phyloP scores from a whole-genome alignment of 2,113 vertebrate genomes.

The Lynx canadensis region DNA sequence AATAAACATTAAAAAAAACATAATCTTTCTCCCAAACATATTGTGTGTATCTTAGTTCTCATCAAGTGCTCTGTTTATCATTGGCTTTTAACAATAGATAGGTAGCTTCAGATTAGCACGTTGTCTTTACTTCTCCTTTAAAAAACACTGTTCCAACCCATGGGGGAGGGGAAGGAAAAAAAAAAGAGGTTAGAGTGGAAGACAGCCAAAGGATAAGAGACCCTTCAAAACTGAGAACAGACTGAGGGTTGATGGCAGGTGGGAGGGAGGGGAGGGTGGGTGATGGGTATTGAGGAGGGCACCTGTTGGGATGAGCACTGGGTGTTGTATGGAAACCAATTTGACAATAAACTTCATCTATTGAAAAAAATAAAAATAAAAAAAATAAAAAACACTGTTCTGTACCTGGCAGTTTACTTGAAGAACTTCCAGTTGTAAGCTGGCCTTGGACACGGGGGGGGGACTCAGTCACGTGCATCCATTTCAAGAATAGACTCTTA shows the following conservation, averaged over 20 bases:
- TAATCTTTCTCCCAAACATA: neutral
- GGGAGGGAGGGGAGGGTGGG: too few species aligned
- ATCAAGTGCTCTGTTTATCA: neutral
- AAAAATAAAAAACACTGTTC: neutral
- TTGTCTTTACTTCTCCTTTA: neutral
- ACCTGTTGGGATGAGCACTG: too few species aligned
- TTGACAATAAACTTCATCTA: too few species aligned
- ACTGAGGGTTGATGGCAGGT: fast-evolving
- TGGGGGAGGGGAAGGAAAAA: too few species aligned
- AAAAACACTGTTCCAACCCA: neutral
- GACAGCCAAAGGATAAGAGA: too few species aligned
- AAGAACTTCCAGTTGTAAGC: neutral
- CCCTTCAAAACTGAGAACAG: too few species aligned
- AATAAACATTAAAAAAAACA: too few species aligned
- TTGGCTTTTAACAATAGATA: neutral
- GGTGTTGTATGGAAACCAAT: too few species aligned
- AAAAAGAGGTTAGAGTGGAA: too few species aligned
- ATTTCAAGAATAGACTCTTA: neutral
- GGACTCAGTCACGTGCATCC: neutral
- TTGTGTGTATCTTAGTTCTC: neutral
- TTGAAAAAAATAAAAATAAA: too few species aligned
- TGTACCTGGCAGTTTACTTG: neutral
- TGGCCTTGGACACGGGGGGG: neutral
- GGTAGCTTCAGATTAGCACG: neutral
- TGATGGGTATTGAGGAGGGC: too few species aligned